Evolutionary conservation across 2,113 vertebrate species (phyloP), one percentile per base, ranked within the genome.

Genomic region (Shinisaurus crocodilurus): DNA sequence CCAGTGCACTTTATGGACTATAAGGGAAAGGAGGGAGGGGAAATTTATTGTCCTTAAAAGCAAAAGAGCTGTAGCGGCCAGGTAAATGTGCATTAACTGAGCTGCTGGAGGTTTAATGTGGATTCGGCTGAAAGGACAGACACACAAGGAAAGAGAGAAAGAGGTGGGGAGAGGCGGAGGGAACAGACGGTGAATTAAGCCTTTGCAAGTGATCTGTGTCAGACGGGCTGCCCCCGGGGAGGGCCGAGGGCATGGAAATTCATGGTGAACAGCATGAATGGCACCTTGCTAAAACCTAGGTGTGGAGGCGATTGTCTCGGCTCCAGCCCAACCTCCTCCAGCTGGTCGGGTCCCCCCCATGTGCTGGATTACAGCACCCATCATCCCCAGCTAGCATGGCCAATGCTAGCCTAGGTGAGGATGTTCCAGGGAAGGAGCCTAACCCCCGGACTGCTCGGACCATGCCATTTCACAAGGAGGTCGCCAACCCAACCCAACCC

Each of bases 21-120:
- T 34, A 32, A 86, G 69, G 84, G 67, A 50, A 50, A 86, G 18
- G 3, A 32, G 20, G 20, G 23, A 3, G 18, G 45, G 84, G 84
- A 27, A 81, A 85, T 85, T 85, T 72, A 86, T 86, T 25, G 67
- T n/a, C n/a, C n/a, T n/a, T n/a, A n/a, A n/a, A 86, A 32, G 67
- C 67, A 54, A 6, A 54, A 74, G 67, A 54, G 67, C 67, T 25
- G 45, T 5, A n/a, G n/a, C n/a, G n/a, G 67, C 67, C 81, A 67
- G 45, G 69, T n/a, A n/a, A 67, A 86, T 50, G 84, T 23, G 67
- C 69, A 86, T 74, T 72, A 72, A 37, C 29, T 3, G 67, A 54
- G 84, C 45, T 50, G 84, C 45, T 54, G 67, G 45, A n/a, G n/a
- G n/a, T n/a, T n/a, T n/a, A n/a, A n/a, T n/a, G n/a, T n/a, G 48